Evolutionary conservation across 2,797 vertebrate species (phyloP), one percentile per base, ranked within the genome.

Genomic region (Lateolabrax maculatus): DNA sequence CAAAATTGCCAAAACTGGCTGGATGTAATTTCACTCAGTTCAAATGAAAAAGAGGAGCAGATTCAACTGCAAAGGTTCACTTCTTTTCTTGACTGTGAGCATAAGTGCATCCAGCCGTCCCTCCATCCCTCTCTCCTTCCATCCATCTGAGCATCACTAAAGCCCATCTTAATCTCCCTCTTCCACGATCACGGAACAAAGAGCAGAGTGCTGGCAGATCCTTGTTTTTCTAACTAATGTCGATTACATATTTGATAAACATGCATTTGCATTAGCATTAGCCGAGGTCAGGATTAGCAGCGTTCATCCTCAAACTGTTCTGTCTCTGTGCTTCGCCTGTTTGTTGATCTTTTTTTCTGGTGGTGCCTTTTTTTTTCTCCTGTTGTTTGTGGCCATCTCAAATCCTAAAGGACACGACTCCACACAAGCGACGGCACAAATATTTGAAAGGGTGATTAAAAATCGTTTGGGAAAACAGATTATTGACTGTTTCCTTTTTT

Each of bases 401-500:
- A 94, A 93, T 94, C 93, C 94, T 85, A 93, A 93, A 94, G 91
- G 92, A 93, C 92, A 84, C 21, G 67, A 92, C 90, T 90, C 90
- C 75, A 81, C 90, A 80, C 79, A 79, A 81, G 85, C 81, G 62
- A 84, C 69, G 81, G 85, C 89, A 90, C 93, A 95, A 95, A 95
- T 95, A 94, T 95, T 95, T 94, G 93, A 95, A 92, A 92, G 88
- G 79, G 90, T 94, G 94, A 95, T 95, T 94, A 94, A 94, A 95
- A 94, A 91, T 94, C 92, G 78, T 93, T 94, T 92, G 88, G 90
- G 92, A 93, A 94, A 95, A 94, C 92, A 94, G 92, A 94, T 94
- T 95, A 94, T 93, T 93, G 93, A 91, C 88, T 77, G 78, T 86
- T 90, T 82, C 71, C 77, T 70, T 86, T 87, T 85, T 83, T 78